Evolutionary conservation across 2,888 invertebrate species (phyloP), one percentile per base, ranked within the genome.

Genomic region (Noctua janthe): DNA sequence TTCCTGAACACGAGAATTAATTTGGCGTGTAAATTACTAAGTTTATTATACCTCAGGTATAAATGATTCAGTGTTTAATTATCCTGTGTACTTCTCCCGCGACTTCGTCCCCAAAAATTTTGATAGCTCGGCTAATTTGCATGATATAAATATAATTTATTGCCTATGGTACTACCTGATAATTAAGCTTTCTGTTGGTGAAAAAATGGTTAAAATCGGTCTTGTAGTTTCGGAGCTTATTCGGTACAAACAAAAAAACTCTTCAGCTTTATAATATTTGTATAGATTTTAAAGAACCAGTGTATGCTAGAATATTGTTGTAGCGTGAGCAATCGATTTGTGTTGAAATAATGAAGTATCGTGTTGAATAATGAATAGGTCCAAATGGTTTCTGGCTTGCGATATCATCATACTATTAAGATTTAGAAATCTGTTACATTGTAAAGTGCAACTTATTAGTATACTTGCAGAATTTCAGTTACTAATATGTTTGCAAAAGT

Each of bases 1-100:
- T 90, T 90, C 91, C 91, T 88, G 85, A 83, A 88, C 81, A 47
- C 20, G 20, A 11, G 29, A 77, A 88, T 90, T 71, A 89, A 81
- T 88, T 87, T 72, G 54, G 75, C 88, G 75, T 78, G 73, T 78
- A 80, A 87, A 86, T 88, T 81, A 83, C 59, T 20, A 17, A 51
- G 35, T 69, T 47, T 71, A 62, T 47, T 71, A 62, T 69, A 77
- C 20, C 51, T 64, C 10, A 70, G 7, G 13, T 59, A 71, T 66
- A 13, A 67, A 75, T 74, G 77, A 70, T 78, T 87, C 84, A 78
- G 43, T 59, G 43, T 39, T 2, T 82, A 85, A 85, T 71, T 77
- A 73, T 43, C 23, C 23, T 67, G 35, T 51, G 47, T 7, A 39
- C 8, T 11, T 47, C 1, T 2, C 47, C 11, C 47, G 47, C 47